Evolutionary conservation across 2,888 invertebrate genomes (phyloP), one percentile per base, ranked within the genome.

Genomic region (Acheta domesticus): DNA sequence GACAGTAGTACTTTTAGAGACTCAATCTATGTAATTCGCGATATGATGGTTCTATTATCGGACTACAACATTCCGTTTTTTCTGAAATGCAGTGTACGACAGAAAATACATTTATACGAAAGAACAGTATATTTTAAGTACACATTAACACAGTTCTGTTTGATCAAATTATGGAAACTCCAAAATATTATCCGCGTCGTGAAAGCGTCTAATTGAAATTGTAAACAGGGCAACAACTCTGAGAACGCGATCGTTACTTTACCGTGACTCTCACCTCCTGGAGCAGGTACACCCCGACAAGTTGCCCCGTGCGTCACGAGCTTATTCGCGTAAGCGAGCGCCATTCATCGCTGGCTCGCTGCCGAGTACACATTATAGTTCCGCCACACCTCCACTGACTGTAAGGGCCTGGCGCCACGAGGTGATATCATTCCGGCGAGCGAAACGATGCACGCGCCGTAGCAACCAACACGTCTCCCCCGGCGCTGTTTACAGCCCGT

Each of bases 331-430:
- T 19, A 62, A 62, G 14, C 62, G 16, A n/a, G 16, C 4, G 62
- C 62, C 62, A 62, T 62, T 62, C 62, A 62, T 62, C 62, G 62
- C n/a, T 62, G 62, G 62, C 62, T n/a, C 62, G 62, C 62, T 62
- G 62, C 62, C 62, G 62, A 62, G 62, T 12, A 62, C 62, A 62
- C 62, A 62, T 12, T 62, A 62, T 62, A 62, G 62, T 36, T 36
- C 36, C 62, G 11, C 62, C n/a, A 16, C 62, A 62, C n/a, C 62
- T 19, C 62, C 62, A 12, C n/a, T n/a, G 16, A 4, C 62, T 62
- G 62, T n/a, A n/a, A 62, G 62, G n/a, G n/a, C n/a, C 8, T 62
- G 62, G 62, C n/a, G 62, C 16, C 14, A n/a, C 62, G 62, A 36
- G 62, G 62, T 62, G 16, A n/a, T 62, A 12, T 62, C 62, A n/a